These are phyloP conservation scores for Xerus inauris DNA, from an alignment of 2,113 vertebrate genomes.

Conservation along the genomic window DNA sequence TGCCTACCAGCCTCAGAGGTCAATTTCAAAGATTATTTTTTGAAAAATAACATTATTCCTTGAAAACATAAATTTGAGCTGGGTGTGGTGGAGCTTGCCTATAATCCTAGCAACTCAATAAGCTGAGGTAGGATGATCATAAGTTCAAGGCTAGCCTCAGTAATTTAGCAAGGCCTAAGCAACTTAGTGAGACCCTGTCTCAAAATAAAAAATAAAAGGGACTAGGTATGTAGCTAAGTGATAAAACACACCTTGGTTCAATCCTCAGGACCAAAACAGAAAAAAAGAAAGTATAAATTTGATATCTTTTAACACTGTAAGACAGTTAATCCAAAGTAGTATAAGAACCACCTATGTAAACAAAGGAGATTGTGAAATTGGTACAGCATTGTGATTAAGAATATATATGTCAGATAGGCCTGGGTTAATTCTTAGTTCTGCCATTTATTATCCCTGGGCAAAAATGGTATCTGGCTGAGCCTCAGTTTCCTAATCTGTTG, in stretches of 20 bases:
- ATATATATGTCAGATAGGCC: background rate
- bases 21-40: background rate
- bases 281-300: slow-evolving; percentile 24
- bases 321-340: background rate
- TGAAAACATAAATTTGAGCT: slow-evolving; percentile 23
- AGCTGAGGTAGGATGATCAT: too few species aligned
- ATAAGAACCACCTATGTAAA: background rate
- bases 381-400: background rate
- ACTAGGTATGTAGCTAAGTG: too few species aligned
- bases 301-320: background rate
- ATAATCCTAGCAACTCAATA: too few species aligned
- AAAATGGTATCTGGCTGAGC: slow-evolving; percentile 1
- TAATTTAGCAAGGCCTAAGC: too few species aligned
- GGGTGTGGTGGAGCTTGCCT: too few species aligned
- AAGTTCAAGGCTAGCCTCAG: too few species aligned
- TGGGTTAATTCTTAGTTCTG: slow-evolving; percentile 4
- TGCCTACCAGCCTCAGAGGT: background rate
- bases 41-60: background rate
- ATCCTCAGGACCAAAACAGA: too few species aligned
- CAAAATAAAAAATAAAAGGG: too few species aligned
- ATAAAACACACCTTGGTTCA: too few species aligned
- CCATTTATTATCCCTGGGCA: background rate
- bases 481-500: slow-evolving; percentile 1
- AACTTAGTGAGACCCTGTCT: too few species aligned
- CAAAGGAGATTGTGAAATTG: background rate